Conservation (phyloP, 2,888 invertebrate genomes). For the Hyles lineata region DNA sequence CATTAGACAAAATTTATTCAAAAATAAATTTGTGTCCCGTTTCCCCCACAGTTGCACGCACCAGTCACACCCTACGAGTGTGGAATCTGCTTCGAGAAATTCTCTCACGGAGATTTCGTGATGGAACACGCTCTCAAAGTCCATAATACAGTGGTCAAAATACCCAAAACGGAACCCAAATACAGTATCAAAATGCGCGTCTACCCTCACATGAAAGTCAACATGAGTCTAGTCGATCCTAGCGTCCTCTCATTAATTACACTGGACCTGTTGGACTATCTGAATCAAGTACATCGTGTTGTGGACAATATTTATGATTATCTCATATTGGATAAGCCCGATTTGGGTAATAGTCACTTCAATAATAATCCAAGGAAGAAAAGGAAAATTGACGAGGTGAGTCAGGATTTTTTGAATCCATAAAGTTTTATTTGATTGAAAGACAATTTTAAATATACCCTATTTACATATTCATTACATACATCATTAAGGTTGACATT, state of each 20-base stretch:
- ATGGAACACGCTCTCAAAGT: neutral
- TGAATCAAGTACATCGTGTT: neutral
- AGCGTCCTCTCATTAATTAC: neutral
- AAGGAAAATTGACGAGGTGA: no score
- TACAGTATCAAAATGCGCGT: neutral
- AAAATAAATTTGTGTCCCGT: neutral
- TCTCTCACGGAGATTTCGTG: neutral
- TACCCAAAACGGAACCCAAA: neutral
- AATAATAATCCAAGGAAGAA: no score
- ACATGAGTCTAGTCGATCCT: neutral
- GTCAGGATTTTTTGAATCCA: no score
- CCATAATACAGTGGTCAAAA: neutral
- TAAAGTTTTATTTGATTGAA: no score
- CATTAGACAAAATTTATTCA: no score
- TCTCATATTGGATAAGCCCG: neutral
- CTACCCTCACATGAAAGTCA: neutral
- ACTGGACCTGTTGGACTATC: neutral
- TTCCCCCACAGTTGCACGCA: neutral
- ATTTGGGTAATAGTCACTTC: neutral
- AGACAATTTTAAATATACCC: no score
- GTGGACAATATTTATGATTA: neutral
- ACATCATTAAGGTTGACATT: no score
- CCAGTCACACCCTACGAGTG: neutral
- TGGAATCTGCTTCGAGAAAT: neutral
- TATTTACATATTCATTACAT: no score